phyloP scores from a whole-genome alignment of 2,888 invertebrate species.

The Petrophora chlorosata region DNA sequence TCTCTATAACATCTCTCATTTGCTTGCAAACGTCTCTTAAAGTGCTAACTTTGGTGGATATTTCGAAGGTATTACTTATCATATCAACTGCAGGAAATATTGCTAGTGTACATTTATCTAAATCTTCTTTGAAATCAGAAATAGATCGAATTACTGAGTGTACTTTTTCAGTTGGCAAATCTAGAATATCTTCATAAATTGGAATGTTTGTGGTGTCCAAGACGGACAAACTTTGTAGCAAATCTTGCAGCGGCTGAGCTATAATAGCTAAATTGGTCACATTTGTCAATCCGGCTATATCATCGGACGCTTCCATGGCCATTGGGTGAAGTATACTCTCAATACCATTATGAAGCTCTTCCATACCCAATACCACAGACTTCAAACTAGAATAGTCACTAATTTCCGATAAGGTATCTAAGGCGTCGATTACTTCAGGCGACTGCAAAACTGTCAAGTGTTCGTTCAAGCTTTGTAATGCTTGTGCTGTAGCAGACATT shows the following conservation, averaged over 20 bases:
- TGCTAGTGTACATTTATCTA: constrained; percentile 59
- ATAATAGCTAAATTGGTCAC: constrained; percentile 59
- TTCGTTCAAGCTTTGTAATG: constrained; percentile 63
- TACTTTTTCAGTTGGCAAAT: constrained; percentile 62
- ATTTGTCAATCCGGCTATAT: constrained; percentile 46
- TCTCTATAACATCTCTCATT: constrained; percentile 54
- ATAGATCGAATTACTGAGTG: constrained; percentile 60
- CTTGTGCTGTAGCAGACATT: constrained; percentile 58
- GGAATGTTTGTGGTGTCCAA: constrained; percentile 69
- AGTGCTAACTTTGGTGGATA: constrained; percentile 60
- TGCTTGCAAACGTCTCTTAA: constrained; percentile 59
- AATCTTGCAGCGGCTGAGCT: constrained; percentile 67
- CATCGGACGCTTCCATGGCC: constrained; percentile 59
- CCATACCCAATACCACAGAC: constrained; percentile 56
- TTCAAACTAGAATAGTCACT: constrained; percentile 66
- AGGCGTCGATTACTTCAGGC: constrained; percentile 62
- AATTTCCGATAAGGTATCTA: constrained; percentile 66
- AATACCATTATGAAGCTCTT: constrained; percentile 59
- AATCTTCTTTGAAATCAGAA: constrained; percentile 60
- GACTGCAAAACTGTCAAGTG: constrained; percentile 62
- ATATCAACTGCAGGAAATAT: constrained; percentile 62
- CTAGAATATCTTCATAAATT: constrained; percentile 67
- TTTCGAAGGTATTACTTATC: constrained; percentile 60
- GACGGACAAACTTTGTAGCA: constrained; percentile 65
- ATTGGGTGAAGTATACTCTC: constrained; percentile 68